Base-by-base conservation (phyloP, 2,888 invertebrate species). In the Eupithecia centaureata region DNA sequence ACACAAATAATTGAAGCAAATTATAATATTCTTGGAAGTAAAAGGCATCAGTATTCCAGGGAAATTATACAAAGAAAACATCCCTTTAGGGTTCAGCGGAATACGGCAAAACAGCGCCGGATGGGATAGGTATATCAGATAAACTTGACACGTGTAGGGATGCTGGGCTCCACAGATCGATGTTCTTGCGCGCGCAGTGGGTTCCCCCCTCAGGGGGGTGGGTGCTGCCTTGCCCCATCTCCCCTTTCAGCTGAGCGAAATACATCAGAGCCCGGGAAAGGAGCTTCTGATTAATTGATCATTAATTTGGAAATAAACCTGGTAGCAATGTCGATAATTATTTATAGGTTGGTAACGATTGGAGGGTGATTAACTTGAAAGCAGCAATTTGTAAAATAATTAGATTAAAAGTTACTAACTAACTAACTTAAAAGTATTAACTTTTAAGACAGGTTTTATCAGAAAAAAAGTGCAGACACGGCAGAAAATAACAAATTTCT, bases 121-220 rank as follows among this genome's bases (percentile, higher is more conserved):
- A 25, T 35, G 35, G 35, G 28, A 57, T 51, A 63, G 51, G 22
- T 27, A 61, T 52, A 51, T 61, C 28, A 58, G 38, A 28, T 15
- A 35, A 27, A 18, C 27, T 0, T 61, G 56, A 61, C 59, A 65
- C 68, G 62, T 62, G 68, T 68, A 61, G 54, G 52, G 61, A 68
- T 62, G 68, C 65, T 65, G 64, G 52, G 57, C 25, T 42, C 56
- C 42, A 32, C 52, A 57, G 89, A 91, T 92, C 92, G 91, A 92
- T 92, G 84, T 75, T 76, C 73, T 68, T 80, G 86, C 87, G 90
- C 91, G 90, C 86, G 90, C 91, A 87, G 78, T 69, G 70, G 76
- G 70, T 76, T 71, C 74, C 75, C 70, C 67, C 65, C 2, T 0
- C 0, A 47, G 8, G n/a, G 30, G n/a, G 30, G 28, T 10, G 15